Evolutionary conservation across 2,797 vertebrate species (phyloP).

Genomic region (Podarcis lilfordi): DNA sequence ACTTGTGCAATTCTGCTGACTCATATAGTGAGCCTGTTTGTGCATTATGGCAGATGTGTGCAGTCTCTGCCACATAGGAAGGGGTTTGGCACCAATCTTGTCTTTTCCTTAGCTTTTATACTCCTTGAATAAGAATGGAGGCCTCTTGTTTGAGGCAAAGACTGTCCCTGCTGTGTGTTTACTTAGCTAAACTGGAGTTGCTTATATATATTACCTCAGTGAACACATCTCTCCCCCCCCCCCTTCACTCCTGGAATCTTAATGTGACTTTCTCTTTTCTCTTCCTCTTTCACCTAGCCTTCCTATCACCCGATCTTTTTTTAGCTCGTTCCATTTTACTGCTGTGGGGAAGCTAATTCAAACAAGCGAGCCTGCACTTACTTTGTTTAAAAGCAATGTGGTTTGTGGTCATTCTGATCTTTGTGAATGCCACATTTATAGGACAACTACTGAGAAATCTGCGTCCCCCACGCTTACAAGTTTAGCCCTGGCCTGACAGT

Average conservation of each 20-base stretch:
- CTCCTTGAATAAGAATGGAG: neutral
- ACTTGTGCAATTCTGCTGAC: neutral
- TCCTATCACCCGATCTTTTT: neutral
- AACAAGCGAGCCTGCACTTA: conserved; percentile 13
- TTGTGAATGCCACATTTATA: conserved; percentile 11
- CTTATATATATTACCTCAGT: neutral
- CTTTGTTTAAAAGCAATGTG: conserved; percentile 42
- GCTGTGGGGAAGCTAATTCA: conserved; percentile 13
- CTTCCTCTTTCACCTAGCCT: neutral
- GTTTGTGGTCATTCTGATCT: conserved; percentile 38
- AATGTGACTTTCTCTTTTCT: neutral
- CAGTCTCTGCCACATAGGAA: neutral
- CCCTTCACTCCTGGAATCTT: neutral
- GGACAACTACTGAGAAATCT: conserved; percentile 9
- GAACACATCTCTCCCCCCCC: neutral
- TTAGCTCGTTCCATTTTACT: conserved; percentile 6
- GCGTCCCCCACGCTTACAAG: conserved; percentile 2
- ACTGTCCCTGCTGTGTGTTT: neutral
- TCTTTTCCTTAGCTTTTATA: neutral
- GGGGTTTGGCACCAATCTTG: neutral
- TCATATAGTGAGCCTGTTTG: too few relatives aligned
- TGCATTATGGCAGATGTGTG: neutral
- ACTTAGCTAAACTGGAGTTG: neutral
- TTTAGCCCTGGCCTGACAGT: conserved; percentile 16
- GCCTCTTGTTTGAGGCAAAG: neutral